Evolutionary conservation across 2,113 vertebrate species (phyloP), one percentile per base, ranked within the genome.

Genomic region (Hemicordylus capensis): DNA sequence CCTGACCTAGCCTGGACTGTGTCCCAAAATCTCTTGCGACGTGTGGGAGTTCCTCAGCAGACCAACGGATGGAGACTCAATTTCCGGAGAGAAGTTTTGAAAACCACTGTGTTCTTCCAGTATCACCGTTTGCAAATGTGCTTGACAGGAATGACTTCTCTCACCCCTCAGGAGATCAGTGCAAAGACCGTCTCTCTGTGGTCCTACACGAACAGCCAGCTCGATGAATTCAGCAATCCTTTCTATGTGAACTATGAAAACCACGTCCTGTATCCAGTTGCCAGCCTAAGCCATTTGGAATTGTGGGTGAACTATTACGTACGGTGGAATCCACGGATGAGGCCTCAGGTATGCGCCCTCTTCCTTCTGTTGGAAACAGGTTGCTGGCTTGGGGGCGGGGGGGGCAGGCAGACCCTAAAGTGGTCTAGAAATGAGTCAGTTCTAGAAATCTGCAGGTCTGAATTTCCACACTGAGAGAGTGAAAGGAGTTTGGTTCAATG

Each of bases 131-230:
- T 70, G 39, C 75, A 79, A 31, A 28, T 12, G 4, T 8, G 31
- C 1, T 72, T 56, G 63, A 58, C 37, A n/a, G 19, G 19, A 66
- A 34, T 37, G 54, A 12, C 58, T 51, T 6, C 74, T 64, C 74
- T 17, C 63, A 28, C 3, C 73, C 46, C 93, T 84, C 84, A 99
- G 99, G 98, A 98, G 86, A 83, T 98, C 69, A 96, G 95, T 83
- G 95, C 95, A 85, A 97, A 94, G 91, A 98, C 98, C 0, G 12
- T 98, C 39, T 99, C 99, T 1, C 92, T 99, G 66, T 99, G 98
- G 98, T 99, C 99, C 70, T 98, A 98, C 61, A 93, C 98, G 76
- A 99, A 99, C 95, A 99, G 98, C 90, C 98, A 99, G 72, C 85
- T 96, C 0, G 98, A 99, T 82, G 98, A 99, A 91, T 99, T 99